Conservation (phyloP, 2,113 vertebrate genomes). For the Bos javanicus region DNA sequence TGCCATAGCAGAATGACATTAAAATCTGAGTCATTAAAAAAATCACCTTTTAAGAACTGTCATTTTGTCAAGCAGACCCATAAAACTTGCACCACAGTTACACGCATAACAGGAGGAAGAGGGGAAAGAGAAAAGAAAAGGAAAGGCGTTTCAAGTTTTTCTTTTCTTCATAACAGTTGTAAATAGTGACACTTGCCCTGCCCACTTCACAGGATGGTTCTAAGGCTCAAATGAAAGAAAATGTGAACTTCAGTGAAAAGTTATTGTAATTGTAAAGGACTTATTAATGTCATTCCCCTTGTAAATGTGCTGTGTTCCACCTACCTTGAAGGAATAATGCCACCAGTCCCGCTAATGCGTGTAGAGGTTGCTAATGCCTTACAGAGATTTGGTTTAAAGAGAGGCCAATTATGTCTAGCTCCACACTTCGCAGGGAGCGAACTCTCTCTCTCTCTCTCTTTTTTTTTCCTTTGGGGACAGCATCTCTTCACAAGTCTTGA, state of each 20-base stretch:
- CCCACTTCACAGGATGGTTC: neutral
- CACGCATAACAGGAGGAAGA: too few species aligned
- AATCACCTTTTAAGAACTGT: neutral
- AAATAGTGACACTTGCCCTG: neutral
- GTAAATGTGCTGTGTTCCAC: neutral
- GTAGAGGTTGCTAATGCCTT: neutral
- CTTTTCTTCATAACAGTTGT: neutral
- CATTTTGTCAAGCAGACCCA: neutral
- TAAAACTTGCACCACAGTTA: neutral
- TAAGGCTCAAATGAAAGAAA: neutral
- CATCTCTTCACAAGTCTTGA: neutral
- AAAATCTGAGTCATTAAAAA: neutral
- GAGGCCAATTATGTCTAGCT: neutral
- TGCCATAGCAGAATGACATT: neutral
- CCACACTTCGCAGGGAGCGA: neutral
- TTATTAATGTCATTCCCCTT: neutral
- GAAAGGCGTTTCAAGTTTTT: neutral
- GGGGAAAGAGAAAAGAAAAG: accelerated
- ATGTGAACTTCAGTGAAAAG: neutral
- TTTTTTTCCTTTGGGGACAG: neutral
- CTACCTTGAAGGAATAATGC: neutral
- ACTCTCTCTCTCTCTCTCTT: neutral
- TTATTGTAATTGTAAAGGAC: neutral
- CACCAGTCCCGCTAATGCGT: too few species aligned
- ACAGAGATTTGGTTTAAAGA: neutral